Percentiles rank a stretch among this genome's conserved stretches.
These are phyloP conservation scores for Rhynchonema sp. DNA, from an alignment of 2,888 invertebrate genomes.

Conservation along the genomic window DNA sequence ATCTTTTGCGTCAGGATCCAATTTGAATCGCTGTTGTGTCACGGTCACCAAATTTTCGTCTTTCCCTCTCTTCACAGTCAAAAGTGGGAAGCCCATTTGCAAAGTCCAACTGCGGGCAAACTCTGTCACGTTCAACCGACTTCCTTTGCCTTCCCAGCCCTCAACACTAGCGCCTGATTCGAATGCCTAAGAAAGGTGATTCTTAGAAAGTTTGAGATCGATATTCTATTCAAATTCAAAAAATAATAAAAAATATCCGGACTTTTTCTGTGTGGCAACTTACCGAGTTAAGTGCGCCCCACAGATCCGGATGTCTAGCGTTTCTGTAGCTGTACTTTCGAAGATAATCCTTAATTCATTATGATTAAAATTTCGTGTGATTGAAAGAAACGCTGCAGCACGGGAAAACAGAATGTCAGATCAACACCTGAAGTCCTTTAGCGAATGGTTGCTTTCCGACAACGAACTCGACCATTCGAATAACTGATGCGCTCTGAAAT, in stretches of 20 bases:
- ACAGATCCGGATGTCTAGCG: neutral
- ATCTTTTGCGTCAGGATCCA: neutral
- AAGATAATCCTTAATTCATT: neutral
- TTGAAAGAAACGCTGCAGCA: neutral
- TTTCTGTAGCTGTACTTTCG: neutral
- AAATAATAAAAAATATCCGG: too few relatives aligned
- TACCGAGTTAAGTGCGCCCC: neutral
- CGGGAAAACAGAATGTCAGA: too few relatives aligned
- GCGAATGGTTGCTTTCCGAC: neutral
- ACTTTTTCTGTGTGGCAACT: neutral
- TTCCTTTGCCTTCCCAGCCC: too few relatives aligned
- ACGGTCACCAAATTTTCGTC: neutral
- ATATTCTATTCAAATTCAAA: too few relatives aligned
- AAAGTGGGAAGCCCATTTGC: neutral
- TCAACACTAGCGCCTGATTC: neutral
- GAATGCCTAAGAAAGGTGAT: too few relatives aligned
- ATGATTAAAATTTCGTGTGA: neutral
- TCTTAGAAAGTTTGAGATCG: too few relatives aligned
- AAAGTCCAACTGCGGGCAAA: neutral
- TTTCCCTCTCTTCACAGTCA: conserved; percentile 17
- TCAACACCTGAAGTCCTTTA: neutral
- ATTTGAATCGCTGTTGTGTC: neutral
- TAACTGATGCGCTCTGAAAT: neutral
- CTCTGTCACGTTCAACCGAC: neutral
- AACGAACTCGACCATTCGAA: neutral